Evolutionary conservation across 2,113 vertebrate species (phyloP), one percentile per base, ranked within the genome.

Genomic region (Opisthocomus hoazin): DNA sequence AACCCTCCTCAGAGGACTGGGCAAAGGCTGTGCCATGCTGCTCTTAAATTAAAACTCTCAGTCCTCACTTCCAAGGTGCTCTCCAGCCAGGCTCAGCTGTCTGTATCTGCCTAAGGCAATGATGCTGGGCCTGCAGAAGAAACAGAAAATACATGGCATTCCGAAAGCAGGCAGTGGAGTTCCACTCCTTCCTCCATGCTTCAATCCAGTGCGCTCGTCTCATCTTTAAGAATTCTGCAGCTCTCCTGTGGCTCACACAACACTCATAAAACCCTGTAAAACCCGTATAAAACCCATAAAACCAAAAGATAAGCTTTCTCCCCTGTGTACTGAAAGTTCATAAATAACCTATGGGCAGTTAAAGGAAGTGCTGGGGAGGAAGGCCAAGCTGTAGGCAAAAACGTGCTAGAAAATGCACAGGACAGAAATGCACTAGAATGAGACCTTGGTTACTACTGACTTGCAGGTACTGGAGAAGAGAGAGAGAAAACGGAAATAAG

Each of bases 121-220:
- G 15, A 61, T 6, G 26, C 30, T 46, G 36, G 20, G 8, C 46
- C 45, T 81, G 34, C 46, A 73, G 65, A 29, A 73, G 12, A n/a
- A 51, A 37, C 34, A 66, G 46, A 65, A 74, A 84, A 70, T 3
- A 64, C 11, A 29, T 0, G 1, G 11, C 51, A 37, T n/a, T 57
- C 54, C 48, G 57, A n/a, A 68, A 41, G 30, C 1, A 10, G 29
- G 29, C 46, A 43, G 51, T 1, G 2, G 32, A 65, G 10, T 22
- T 70, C 29, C 9, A 9, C 12, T 66, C 22, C 34, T 48, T 34
- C 39, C 46, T 23, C 23, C 0, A 0, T 39, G n/a, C 24, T 32
- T 80, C 73, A 64, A 60, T 4, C 20, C 24, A n/a, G 15, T 8
- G 23, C 0, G 0, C 11, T 32, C 0, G 0, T 50, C 37, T 70